A percentile compares a stretch with the other conserved stretches of the same genome.
Evolutionary conservation across 2,888 invertebrate genomes (phyloP).

Genomic region (Drosophila ustulata): DNA sequence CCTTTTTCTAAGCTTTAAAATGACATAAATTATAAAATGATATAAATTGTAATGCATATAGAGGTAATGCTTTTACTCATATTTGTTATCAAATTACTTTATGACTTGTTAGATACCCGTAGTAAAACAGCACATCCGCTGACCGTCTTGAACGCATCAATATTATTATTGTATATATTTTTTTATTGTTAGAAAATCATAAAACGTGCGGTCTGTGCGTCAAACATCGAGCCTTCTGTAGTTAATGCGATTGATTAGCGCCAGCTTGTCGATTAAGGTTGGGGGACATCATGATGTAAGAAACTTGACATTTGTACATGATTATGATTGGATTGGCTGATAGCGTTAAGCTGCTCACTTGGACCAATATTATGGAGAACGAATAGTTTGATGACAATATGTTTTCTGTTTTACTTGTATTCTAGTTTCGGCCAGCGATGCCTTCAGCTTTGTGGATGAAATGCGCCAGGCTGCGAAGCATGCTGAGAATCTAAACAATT

Average conservation of each 20-base stretch:
- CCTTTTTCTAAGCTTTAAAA: no score
- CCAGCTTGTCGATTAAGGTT: conserved; percentile 12
- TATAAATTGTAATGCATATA: neutral
- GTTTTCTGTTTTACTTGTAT: neutral
- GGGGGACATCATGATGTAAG: conserved; percentile 22
- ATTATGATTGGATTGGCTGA: conserved; percentile 5
- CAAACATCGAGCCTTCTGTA: conserved; percentile 26
- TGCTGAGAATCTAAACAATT: conserved; percentile 90
- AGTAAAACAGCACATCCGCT: conserved; percentile 7
- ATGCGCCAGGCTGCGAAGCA: conserved; percentile 91
- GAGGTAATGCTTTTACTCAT: neutral
- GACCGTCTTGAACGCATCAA: neutral
- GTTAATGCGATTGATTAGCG: conserved; percentile 42
- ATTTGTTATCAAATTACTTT: conserved; percentile 13
- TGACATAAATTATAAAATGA: neutral
- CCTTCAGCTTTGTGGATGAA: conserved; percentile 88
- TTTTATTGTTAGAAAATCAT: conserved; percentile 18
- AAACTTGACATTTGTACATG: conserved; percentile 18
- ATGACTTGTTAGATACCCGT: neutral
- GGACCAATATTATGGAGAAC: conserved; percentile 12
- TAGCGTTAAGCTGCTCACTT: conserved; percentile 3
- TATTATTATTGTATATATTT: conserved; percentile 7
- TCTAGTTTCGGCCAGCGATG: conserved; percentile 68
- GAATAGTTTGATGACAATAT: neutral
- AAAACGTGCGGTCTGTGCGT: conserved; percentile 28